These are phyloP conservation scores for Crocuta crocuta DNA, from an alignment of 2,113 vertebrate genomes.

Conservation along the genomic window DNA sequence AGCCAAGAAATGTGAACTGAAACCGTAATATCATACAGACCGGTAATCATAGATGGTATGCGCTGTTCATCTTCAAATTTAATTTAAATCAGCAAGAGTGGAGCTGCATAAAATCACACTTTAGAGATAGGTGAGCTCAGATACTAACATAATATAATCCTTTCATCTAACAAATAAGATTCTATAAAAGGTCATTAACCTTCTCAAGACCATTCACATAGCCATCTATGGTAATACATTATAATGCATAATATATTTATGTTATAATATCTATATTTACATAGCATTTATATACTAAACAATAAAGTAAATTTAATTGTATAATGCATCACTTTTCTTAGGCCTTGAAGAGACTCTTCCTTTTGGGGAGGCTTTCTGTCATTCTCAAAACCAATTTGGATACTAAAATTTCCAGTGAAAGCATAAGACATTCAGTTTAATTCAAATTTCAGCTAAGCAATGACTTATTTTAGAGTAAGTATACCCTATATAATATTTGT, in stretches of 20 bases:
- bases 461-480: not conserved
- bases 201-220: not conserved
- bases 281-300: not conserved
- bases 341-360: not conserved
- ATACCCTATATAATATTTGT: not conserved
- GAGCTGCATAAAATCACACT: not conserved
- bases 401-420: not conserved
- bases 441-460: not conserved
- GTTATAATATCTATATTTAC: not conserved
- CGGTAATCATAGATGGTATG: not conserved
- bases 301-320: not conserved
- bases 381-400: not conserved
- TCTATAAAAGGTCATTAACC: not conserved
- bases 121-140: not conserved
- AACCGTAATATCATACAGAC: not conserved
- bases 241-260: not conserved
- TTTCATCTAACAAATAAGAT: conserved; percentile 18
- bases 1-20: not conserved
- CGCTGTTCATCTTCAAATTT: not conserved
- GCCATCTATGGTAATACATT: not conserved
- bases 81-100: not conserved
- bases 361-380: not conserved
- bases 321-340: not conserved
- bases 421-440: not conserved
- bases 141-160: not conserved